Evolutionary conservation across 2,797 vertebrate genomes (phyloP).

Genomic region (Anabas testudineus): DNA sequence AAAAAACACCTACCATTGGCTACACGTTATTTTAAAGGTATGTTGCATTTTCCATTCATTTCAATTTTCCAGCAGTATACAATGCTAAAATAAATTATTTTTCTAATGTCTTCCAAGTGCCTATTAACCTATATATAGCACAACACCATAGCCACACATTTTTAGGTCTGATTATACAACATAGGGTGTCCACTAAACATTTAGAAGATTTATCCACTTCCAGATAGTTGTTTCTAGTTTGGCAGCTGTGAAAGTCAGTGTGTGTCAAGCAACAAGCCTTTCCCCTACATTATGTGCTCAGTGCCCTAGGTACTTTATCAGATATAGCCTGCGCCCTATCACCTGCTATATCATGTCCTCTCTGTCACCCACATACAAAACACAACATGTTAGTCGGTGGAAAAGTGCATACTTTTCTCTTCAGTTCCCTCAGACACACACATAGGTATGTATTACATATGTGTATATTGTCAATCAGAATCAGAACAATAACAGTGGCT

Average conservation of each 20-base stretch:
- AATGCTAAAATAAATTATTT: neutral
- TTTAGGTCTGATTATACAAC: neutral
- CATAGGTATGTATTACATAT: neutral
- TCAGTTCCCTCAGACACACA: neutral
- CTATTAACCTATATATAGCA: neutral
- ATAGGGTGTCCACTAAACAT: no score
- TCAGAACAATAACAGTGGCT: neutral
- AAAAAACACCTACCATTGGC: neutral
- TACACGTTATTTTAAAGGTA: no score
- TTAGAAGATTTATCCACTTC: neutral
- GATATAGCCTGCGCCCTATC: conserved; percentile 27
- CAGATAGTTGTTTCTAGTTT: neutral
- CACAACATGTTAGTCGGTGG: neutral
- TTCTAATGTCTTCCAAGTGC: no score
- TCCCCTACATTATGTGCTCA: conserved; percentile 8
- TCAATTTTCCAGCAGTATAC: neutral
- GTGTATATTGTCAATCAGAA: neutral
- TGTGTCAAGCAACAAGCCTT: conserved; percentile 13
- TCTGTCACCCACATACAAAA: conserved; percentile 8
- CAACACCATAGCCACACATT: neutral
- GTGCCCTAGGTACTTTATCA: conserved; percentile 39
- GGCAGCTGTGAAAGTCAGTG: neutral
- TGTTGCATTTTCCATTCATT: no score
- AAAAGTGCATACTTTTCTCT: neutral
- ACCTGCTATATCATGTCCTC: conserved; percentile 34